Percentiles rank a stretch among this genome's conserved stretches.
These are phyloP conservation scores for Hypsibius dujardini DNA, from an alignment of 1,140 invertebrate species.

Conservation along the genomic window DNA sequence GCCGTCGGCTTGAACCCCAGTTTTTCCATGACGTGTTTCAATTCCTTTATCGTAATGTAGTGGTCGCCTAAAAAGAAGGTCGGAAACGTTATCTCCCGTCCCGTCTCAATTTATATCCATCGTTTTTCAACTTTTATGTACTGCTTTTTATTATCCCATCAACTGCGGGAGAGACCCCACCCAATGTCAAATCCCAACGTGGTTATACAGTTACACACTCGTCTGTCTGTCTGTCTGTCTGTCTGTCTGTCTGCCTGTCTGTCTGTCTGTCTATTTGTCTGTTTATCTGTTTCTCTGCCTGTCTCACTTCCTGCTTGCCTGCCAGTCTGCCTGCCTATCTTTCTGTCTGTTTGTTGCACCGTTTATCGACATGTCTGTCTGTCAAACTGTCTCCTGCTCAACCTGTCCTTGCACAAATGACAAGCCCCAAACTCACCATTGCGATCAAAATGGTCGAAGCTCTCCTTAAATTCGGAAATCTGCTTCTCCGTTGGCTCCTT, in stretches of 20 bases:
- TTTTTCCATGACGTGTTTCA: slow-evolving; percentile 2
- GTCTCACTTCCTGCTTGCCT: not conserved
- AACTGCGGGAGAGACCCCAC: no score
- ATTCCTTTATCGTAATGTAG: slow-evolving; percentile 8
- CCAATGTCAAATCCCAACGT: no score
- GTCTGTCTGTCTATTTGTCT: not conserved
- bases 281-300: no score
- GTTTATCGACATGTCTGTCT: not conserved
- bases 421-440: not conserved
- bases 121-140: no score
- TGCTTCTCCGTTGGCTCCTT: not conserved
- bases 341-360: not conserved
- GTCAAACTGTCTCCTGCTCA: not conserved
- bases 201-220: no score
- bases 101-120: no score
- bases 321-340: no score
- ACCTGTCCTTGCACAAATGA: not conserved
- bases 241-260: not conserved
- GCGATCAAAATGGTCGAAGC: not conserved
- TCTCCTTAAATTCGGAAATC: not conserved
- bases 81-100: no score
- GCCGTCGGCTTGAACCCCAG: slow-evolving; percentile 3
- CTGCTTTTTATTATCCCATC: no score
- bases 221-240: no score
- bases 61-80: not conserved